These are phyloP conservation scores for Lathamus discolor DNA, from an alignment of 2,113 vertebrate species.

Conservation along the genomic window DNA sequence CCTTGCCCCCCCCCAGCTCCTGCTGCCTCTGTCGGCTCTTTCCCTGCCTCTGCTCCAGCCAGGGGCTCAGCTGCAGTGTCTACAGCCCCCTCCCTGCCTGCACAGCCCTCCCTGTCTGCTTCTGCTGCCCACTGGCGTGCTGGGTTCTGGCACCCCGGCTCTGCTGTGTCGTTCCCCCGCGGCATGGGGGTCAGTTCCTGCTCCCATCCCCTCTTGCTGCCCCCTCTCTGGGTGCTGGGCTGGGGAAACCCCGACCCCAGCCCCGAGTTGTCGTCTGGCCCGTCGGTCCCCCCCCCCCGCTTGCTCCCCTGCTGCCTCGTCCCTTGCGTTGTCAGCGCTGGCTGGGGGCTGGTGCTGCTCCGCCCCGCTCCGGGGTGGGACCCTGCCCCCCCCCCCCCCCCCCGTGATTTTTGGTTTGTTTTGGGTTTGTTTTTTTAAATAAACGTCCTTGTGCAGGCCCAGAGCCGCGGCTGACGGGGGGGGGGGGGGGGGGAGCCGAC, in stretches of 20 bases:
- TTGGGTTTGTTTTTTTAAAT: too few relatives aligned
- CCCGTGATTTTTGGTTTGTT: too few relatives aligned
- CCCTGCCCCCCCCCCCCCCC: too few relatives aligned
- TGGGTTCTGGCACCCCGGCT: neutral
- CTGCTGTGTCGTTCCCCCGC: neutral
- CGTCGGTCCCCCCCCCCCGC: neutral
- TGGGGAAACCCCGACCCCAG: accelerated
- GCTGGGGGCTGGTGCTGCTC: neutral
- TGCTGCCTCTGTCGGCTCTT: neutral
- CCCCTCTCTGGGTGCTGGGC: neutral
- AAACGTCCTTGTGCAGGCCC: too few relatives aligned
- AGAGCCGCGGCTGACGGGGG: too few relatives aligned
- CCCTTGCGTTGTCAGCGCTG: too few relatives aligned
- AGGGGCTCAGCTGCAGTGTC: neutral
- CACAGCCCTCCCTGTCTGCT: neutral
- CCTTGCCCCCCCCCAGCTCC: neutral
- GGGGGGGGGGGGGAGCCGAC: too few relatives aligned
- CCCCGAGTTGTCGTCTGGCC: neutral
- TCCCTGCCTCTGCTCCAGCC: neutral
- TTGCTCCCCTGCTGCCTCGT: neutral
- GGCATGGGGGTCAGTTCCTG: neutral
- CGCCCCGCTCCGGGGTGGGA: neutral
- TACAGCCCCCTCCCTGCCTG: neutral
- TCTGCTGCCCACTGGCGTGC: neutral
- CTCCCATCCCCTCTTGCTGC: accelerated